Percentiles rank a stretch among this genome's conserved stretches.
Evolutionary conservation across 2,113 vertebrate species (phyloP).

Genomic region (Irena cyanogastra): DNA sequence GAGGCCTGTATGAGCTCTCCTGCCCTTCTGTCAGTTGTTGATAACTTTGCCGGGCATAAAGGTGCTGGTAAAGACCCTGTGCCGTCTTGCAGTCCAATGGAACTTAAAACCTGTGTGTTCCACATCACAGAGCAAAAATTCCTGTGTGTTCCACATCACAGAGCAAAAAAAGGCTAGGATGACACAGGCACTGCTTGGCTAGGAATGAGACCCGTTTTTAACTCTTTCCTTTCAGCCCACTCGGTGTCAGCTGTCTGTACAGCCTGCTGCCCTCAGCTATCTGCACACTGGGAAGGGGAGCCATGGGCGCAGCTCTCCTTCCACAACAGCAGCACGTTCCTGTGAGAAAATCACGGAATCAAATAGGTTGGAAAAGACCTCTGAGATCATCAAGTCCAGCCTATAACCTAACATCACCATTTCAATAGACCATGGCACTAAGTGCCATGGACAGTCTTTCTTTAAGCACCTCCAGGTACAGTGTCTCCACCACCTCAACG

Average conservation of each 20-base stretch:
- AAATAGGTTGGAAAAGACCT: background rate
- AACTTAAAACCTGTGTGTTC: background rate
- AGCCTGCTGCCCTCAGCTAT: background rate
- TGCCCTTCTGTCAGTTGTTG: background rate
- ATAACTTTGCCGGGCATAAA: background rate
- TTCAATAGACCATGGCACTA: background rate
- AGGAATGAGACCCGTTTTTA: background rate
- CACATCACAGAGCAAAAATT: background rate
- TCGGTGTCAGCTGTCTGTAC: background rate
- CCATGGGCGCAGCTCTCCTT: background rate
- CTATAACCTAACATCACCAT: background rate
- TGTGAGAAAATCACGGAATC: background rate
- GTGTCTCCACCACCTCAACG: background rate
- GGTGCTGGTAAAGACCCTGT: background rate
- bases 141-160: background rate
- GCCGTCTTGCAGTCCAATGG: background rate
- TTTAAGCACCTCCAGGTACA: background rate
- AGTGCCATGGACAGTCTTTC: too few species aligned
- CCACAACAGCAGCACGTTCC: accelerated
- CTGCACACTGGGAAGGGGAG: background rate
- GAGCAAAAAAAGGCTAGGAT: background rate
- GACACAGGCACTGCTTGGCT: background rate
- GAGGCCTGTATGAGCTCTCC: background rate
- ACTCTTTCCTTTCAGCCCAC: background rate
- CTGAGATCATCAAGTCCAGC: background rate